Percentiles rank a stretch among this genome's conserved stretches.
These are phyloP conservation scores for Hydrochoerus hydrochaeris DNA, from an alignment of 2,113 vertebrate genomes.

Conservation along the genomic window DNA sequence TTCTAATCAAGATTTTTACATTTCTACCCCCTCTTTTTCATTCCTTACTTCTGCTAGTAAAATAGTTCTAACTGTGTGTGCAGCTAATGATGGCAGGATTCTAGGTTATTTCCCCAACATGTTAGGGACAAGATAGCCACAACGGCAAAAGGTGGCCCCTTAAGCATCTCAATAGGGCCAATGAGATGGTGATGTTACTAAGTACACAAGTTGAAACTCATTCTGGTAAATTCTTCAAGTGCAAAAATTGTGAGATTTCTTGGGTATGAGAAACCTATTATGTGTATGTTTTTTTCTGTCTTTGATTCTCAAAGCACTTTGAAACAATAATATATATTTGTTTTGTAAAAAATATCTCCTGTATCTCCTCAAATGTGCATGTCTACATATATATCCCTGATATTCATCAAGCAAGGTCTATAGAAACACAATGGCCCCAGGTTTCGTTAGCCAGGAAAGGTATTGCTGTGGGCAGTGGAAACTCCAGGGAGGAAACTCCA, in stretches of 20 bases:
- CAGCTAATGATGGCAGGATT: conserved; percentile 60
- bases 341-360: conserved; percentile 24
- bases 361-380: not conserved
- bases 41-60: conserved; percentile 79
- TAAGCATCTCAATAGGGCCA: conserved; percentile 71
- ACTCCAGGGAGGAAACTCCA: not conserved
- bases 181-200: conserved; percentile 39
- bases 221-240: conserved; percentile 71
- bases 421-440: not conserved
- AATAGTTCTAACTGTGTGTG: conserved; percentile 79
- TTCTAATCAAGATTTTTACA: conserved; percentile 92
- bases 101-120: conserved; percentile 56
- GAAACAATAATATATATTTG: not conserved
- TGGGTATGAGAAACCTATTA: conserved; percentile 62
- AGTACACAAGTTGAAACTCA: conserved; percentile 34
- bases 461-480: not conserved
- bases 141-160: conserved; percentile 49
- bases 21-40: conserved; percentile 79
- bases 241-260: conserved; percentile 62
- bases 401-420: not conserved
- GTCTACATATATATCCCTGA: not conserved
- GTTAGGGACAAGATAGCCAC: not conserved
- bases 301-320: conserved; percentile 32
- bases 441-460: not conserved
- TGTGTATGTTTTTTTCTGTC: conserved; percentile 29